Base-by-base conservation (phyloP, 2,888 invertebrate genomes). In the Cephus rjabovi region DNA sequence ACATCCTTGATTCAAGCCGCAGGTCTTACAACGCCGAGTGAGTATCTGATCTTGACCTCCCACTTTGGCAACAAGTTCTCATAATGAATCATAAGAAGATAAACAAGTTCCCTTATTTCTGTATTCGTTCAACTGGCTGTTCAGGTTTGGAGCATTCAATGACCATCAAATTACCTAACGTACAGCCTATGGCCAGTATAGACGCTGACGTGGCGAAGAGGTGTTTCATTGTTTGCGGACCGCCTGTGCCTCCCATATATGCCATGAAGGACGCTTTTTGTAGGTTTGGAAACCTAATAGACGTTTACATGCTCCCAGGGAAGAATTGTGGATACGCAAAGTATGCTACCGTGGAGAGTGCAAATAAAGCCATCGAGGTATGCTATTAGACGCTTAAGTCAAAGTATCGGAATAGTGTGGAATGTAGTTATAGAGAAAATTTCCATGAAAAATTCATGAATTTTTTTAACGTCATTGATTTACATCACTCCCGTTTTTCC, bases 251-350 rank as follows among this genome's bases (percentile, higher is more conserved):
- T 23, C 95, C 97, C 1, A 93, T 95, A 83, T 94, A 95, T 79
- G 95, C 96, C 34, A 93, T 98, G 87, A 95, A 96, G 86, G 98
- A 98, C 91, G 95, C 97, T 33, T 98, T 98, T 91, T 97, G 97
- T 86, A 95, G 98, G 87, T 98, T 98, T 92, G 98, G 98, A 11
- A 95, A 96, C 89, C 93, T 98, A 12, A 97, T 98, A 79, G 98
- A 97, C 91, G 97, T 98, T 3, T 98, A 97, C 89, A 95, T 98
- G 90, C 92, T 98, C 84, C 95, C 95, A 75, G 96, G 97, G 89
- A 96, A 97, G 89, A 98, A 97, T 87, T 98, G 97, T 91, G 98
- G 98, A 0, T 98, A 97, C 92, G 98, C 97, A 11, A 97, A 97
- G 87, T 98, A 96, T 92, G 95, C 97, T 4, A 93, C 93, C 75